Conservation (phyloP, 1,140 invertebrate species). For the Bombus waltoni region DNA sequence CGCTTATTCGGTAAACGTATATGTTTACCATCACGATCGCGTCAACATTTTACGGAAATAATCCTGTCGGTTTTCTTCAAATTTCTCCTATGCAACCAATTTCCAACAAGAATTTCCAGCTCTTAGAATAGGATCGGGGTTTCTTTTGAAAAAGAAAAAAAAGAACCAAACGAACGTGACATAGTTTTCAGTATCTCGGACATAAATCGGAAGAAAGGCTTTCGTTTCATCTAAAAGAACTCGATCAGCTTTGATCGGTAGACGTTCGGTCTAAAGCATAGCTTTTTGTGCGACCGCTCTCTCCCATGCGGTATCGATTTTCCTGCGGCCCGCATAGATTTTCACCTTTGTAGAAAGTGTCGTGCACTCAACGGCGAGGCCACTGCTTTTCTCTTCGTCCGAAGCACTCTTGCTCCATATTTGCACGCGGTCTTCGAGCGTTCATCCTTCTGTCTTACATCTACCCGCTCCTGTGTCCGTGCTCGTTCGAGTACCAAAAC, state of each 20-base stretch:
- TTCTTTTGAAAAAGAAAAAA: not conserved
- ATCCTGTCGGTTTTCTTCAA: too few relatives aligned
- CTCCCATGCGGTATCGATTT: conserved; percentile 51
- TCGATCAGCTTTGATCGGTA: conserved; percentile 27
- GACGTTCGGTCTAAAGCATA: not conserved
- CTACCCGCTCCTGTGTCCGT: conserved; percentile 24
- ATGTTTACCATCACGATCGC: not conserved
- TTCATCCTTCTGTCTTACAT: conserved; percentile 45
- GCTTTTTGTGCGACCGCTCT: conserved; percentile 11
- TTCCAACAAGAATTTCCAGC: not conserved
- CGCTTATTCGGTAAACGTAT: too few relatives aligned
- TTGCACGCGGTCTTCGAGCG: conserved; percentile 50
- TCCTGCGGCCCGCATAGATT: conserved; percentile 35
- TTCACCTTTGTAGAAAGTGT: conserved; percentile 50
- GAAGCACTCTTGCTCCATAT: conserved; percentile 58
- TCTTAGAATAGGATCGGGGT: not conserved
- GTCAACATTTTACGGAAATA: not conserved
- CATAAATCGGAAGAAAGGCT: conserved; percentile 3
- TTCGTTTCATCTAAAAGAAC: not conserved
- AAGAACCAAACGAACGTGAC: not conserved
- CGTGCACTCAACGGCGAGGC: conserved; percentile 31
- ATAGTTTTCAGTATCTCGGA: not conserved
- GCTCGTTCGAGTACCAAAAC: conserved; percentile 25
- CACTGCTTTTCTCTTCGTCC: conserved; percentile 46
- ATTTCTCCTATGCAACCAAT: too few relatives aligned